Conservation (phyloP, 2,888 invertebrate species). For the Sceliomorpha sp. region DNA sequence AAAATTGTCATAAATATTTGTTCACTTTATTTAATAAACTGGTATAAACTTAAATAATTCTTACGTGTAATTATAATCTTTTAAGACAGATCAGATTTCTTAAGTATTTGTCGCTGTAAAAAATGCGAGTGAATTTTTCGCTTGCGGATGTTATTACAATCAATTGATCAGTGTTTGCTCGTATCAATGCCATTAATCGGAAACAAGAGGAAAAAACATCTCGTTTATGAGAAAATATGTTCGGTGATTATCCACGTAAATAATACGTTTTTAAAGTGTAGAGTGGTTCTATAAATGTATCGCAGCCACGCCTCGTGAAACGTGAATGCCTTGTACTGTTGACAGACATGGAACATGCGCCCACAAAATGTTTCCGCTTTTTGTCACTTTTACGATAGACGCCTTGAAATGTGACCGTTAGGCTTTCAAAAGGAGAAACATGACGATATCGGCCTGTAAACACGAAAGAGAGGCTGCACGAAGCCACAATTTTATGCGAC, state of each 20-base stretch:
- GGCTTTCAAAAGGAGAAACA: constrained; percentile 59
- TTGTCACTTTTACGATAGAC: constrained; percentile 70
- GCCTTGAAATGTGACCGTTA: constrained; percentile 72
- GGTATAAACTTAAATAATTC: too few species aligned
- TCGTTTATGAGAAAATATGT: constrained; percentile 40
- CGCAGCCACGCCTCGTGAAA: constrained; percentile 49
- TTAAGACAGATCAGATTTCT: too few species aligned
- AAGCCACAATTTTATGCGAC: constrained; percentile 43
- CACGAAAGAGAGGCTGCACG: constrained; percentile 50
- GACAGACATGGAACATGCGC: constrained; percentile 74
- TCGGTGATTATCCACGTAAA: constrained; percentile 50
- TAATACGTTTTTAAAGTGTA: constrained; percentile 54
- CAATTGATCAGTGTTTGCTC: too few species aligned
- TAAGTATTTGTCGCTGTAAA: too few species aligned
- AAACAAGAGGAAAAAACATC: constrained; percentile 40
- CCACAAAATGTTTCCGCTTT: constrained; percentile 70
- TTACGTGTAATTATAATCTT: too few species aligned
- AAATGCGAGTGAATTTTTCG: too few species aligned
- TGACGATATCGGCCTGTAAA: constrained; percentile 63
- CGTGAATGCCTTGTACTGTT: constrained; percentile 62
- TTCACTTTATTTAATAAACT: too few species aligned
- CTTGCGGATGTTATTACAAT: too few species aligned
- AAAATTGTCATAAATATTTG: too few species aligned
- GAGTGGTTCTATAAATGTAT: constrained; percentile 57
- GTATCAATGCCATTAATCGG: too few species aligned